These are phyloP conservation scores for Pasiphila rectangulata DNA, from an alignment of 2,888 invertebrate species.

Conservation along the genomic window DNA sequence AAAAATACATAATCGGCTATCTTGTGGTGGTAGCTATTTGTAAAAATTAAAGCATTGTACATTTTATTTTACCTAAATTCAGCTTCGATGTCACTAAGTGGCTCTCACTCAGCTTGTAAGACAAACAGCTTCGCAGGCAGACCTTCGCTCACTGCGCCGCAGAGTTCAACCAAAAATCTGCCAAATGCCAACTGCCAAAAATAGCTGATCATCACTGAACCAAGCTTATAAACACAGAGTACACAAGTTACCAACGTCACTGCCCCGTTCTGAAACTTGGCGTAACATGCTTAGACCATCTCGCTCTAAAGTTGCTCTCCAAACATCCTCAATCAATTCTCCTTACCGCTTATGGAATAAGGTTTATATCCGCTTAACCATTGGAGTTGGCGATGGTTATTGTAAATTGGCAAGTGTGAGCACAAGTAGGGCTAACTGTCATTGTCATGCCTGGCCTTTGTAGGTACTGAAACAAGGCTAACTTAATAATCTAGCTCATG, in stretches of 20 bases:
- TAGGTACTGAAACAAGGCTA: conserved; percentile 48
- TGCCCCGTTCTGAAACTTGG: conserved; percentile 53
- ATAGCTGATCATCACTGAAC: no score
- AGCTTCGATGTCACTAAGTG: no score
- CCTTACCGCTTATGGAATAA: conserved; percentile 22
- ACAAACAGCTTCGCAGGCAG: no score
- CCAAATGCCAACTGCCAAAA: no score
- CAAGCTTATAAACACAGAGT: no score
- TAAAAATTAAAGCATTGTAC: no score
- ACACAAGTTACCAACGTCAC: conserved; percentile 55
- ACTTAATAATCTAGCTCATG: conserved; percentile 55
- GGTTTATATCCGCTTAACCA: conserved; percentile 23
- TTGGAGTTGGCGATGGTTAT: conserved; percentile 26
- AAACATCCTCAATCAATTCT: conserved; percentile 2
- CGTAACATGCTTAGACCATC: conserved; percentile 45
- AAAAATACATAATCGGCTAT: no score
- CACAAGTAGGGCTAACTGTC: conserved; percentile 63
- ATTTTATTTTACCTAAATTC: no score
- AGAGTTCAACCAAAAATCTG: no score
- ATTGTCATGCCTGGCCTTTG: conserved; percentile 59
- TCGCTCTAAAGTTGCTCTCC: conserved; percentile 18
- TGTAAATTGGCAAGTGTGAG: conserved; percentile 39
- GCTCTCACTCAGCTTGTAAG: no score
- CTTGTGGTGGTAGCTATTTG: no score
- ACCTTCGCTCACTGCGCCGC: no score